A percentile compares a stretch with the other conserved stretches of the same genome.
These are phyloP conservation scores for Poicephalus gulielmi DNA, from an alignment of 2,113 vertebrate species.

Conservation along the genomic window DNA sequence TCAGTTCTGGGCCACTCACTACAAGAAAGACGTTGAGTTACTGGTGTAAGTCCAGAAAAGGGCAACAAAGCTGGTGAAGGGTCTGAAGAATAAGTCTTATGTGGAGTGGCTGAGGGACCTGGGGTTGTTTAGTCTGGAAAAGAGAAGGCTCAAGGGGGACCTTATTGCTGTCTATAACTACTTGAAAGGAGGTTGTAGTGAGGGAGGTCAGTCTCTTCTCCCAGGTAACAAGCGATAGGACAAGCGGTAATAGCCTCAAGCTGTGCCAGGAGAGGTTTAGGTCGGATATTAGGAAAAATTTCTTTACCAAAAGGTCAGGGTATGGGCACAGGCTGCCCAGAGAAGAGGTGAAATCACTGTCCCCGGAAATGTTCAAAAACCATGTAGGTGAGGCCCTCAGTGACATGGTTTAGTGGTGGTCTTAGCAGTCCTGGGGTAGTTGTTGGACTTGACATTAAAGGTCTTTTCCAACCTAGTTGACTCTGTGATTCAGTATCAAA, in stretches of 20 bases:
- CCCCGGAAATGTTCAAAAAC: not conserved
- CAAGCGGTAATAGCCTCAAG: not conserved
- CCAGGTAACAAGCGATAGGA: not conserved
- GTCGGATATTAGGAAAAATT: not conserved
- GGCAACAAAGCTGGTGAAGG: not conserved
- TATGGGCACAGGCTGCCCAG: not conserved
- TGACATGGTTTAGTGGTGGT: not conserved
- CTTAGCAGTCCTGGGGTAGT: not conserved
- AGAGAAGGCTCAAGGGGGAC: not conserved
- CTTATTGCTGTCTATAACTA: not conserved
- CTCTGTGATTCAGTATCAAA: not conserved
- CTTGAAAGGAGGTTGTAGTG: not conserved
- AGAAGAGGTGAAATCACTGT: not conserved
- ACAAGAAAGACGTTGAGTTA: not conserved
- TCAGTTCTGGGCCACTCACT: not conserved
- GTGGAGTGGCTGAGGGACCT: not conserved
- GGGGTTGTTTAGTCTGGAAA: not conserved
- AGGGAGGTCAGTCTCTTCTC: not conserved
- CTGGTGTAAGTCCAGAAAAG: not conserved
- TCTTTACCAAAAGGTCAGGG: not conserved
- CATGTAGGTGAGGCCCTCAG: not conserved
- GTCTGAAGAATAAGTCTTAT: not conserved
- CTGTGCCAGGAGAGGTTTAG: not conserved
- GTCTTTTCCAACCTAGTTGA: not conserved
- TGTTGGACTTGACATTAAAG: not conserved